Evolutionary conservation across 1,140 invertebrate genomes (phyloP), one percentile per base, ranked within the genome.

Genomic region (Microplitis mediator): DNA sequence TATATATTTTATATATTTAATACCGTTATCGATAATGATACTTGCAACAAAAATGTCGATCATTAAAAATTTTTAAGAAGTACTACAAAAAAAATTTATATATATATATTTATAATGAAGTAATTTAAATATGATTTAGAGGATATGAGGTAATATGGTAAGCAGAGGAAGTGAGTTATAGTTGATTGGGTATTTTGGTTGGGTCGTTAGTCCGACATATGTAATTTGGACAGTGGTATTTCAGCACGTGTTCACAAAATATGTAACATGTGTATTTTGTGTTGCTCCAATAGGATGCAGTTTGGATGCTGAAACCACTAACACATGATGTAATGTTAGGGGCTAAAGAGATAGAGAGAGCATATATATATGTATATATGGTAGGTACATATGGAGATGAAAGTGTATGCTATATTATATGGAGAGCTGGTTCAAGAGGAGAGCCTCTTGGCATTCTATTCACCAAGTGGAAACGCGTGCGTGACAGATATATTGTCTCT

Each of bases 181-280:
- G 45, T 39, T 45, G 23, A 65, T 65, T 16, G 63, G 45, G n/a
- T 45, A 39, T 65, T 65, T 65, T 58, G 32, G 35, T 36, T 65
- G 63, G 63, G 63, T 65, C 63, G 63, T 65, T 65, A 65, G 63
- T 36, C 34, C 63, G 45, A 65, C 63, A 65, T 39, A 65, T 65
- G 63, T 65, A 65, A 65, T 65, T 65, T 65, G 36, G 63, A 39
- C 36, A 50, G 36, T 39, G 34, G 63, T 65, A 45, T 36, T 31
- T 34, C 16, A 16, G 51, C 65, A 67, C 65, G 65, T 52, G 65
- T 39, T 67, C 65, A 67, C 69, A 23, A 62, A 51, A 62, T 51
- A 67, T 67, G 65, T 67, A 67, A 70, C 69, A 70, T 70, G 60
- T 70, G 69, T 70, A 36, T 70, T 61, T 45, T 62, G 35, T 62